A percentile compares a stretch with the other conserved stretches of the same genome.
These are phyloP conservation scores for Apogon talboti DNA, from an alignment of 2,797 vertebrate genomes.

Conservation along the genomic window DNA sequence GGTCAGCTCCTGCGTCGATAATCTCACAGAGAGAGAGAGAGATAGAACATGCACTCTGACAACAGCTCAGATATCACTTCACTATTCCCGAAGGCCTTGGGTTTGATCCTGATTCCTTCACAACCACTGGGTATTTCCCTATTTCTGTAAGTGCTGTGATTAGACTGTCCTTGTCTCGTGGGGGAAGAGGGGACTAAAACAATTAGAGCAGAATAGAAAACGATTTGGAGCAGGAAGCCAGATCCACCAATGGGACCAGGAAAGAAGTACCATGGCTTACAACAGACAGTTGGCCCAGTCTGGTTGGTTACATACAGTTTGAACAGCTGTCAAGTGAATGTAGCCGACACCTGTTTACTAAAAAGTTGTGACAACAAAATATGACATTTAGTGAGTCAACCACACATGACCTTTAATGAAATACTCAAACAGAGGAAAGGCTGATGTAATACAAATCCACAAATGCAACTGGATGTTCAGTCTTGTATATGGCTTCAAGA, in stretches of 20 bases:
- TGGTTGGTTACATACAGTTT: slow-evolving; percentile 24
- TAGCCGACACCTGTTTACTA: slow-evolving; percentile 9
- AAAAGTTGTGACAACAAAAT: slow-evolving; percentile 10
- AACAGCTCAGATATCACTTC: slow-evolving; percentile 55
- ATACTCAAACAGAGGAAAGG: slow-evolving; percentile 13
- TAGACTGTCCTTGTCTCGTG: slow-evolving; percentile 64
- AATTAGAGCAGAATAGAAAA: slow-evolving; percentile 83
- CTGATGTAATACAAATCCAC: slow-evolving; percentile 37
- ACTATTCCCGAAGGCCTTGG: slow-evolving; percentile 67
- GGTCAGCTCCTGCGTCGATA: slow-evolving; percentile 49
- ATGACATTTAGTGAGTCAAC: slow-evolving; percentile 37
- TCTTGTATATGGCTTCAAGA: slow-evolving; percentile 11
- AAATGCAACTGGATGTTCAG: slow-evolving; percentile 42
- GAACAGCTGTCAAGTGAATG: slow-evolving; percentile 10
- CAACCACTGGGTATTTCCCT: slow-evolving; percentile 78
- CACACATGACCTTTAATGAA: slow-evolving; percentile 26
- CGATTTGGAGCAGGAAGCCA: slow-evolving; percentile 63
- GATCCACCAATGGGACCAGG: slow-evolving; percentile 54
- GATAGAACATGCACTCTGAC: slow-evolving; percentile 35
- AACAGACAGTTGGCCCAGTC: slow-evolving; percentile 46
- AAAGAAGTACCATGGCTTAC: slow-evolving; percentile 57
- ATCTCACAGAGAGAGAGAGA: slow-evolving; percentile 56
- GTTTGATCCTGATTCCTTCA: slow-evolving; percentile 72
- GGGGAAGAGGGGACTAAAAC: slow-evolving; percentile 62
- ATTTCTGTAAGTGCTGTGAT: slow-evolving; percentile 75